phyloP scores from a whole-genome alignment of 2,113 vertebrate species.

The Sinocyclocheilus anshuiensis region DNA sequence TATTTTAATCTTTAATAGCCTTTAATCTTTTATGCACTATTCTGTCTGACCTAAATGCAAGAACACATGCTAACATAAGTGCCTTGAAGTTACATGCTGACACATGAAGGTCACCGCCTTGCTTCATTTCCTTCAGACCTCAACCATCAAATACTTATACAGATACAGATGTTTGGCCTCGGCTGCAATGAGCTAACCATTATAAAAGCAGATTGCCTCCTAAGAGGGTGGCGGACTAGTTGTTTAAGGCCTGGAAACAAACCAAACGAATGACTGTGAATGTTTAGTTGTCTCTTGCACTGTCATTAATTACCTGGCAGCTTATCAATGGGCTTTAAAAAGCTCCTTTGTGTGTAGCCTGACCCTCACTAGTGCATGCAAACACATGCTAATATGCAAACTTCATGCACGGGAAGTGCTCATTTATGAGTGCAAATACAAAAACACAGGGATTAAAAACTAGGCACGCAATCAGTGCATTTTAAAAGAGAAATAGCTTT shows the following conservation, averaged over 20 bases:
- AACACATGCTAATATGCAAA: slow-evolving; percentile 12
- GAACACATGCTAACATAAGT: slow-evolving; percentile 19
- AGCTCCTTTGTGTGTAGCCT: slow-evolving; percentile 13
- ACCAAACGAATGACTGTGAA: slow-evolving; percentile 30
- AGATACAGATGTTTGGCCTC: slow-evolving; percentile 23
- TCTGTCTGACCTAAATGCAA: slow-evolving; percentile 36
- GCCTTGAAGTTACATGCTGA: slow-evolving; percentile 24
- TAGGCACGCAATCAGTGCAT: slow-evolving; percentile 44
- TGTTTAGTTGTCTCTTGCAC: background rate
- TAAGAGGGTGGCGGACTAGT: background rate
- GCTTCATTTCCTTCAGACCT: background rate
- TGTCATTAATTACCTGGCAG: slow-evolving; percentile 16
- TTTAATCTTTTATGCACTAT: slow-evolving; percentile 9
- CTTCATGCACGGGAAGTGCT: slow-evolving; percentile 2
- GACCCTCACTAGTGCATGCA: background rate
- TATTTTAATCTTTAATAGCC: slow-evolving; percentile 24
- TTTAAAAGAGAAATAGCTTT: slow-evolving; percentile 49
- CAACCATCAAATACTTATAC: slow-evolving; percentile 16
- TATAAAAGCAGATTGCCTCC: background rate
- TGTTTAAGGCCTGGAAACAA: background rate
- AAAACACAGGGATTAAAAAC: slow-evolving; percentile 35
- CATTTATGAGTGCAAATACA: slow-evolving; percentile 37
- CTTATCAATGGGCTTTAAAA: slow-evolving; percentile 31
- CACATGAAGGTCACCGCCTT: slow-evolving; percentile 15
- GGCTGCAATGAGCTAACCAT: background rate